Evolutionary conservation across 2,888 invertebrate genomes (phyloP).

Genomic region (Erebia epiphron): DNA sequence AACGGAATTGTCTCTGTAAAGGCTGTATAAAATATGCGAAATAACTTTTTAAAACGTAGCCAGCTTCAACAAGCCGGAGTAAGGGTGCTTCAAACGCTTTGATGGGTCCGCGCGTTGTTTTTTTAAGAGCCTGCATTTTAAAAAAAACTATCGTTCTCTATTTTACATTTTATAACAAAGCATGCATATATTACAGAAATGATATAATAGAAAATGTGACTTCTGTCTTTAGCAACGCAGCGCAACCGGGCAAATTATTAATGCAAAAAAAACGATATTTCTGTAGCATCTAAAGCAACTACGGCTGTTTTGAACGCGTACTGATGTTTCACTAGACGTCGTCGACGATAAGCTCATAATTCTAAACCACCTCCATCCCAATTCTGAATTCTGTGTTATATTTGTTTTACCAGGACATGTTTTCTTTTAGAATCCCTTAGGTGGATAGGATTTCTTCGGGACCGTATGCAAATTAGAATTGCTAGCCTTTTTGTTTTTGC

Average conservation of each 20-base stretch:
- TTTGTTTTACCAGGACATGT: slow-evolving; percentile 9
- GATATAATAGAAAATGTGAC: neutral
- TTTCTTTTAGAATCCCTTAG: neutral
- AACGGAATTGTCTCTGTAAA: slow-evolving; percentile 11
- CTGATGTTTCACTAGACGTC: too few species aligned
- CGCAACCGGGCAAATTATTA: too few species aligned
- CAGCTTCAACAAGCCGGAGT: slow-evolving; percentile 17
- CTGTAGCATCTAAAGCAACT: too few species aligned
- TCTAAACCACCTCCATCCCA: too few species aligned
- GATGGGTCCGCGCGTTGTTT: slow-evolving; percentile 19
- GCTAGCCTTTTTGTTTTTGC: neutral
- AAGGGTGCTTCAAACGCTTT: slow-evolving; percentile 22
- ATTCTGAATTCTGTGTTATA: too few species aligned
- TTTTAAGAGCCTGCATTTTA: slow-evolving; percentile 17
- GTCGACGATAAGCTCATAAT: too few species aligned
- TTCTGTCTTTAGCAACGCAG: neutral
- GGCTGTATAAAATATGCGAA: slow-evolving; percentile 13
- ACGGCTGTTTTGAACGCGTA: too few species aligned
- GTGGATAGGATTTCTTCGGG: neutral
- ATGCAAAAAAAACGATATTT: too few species aligned
- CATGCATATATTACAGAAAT: neutral
- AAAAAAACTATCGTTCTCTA: slow-evolving; percentile 7
- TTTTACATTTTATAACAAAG: slow-evolving; percentile 21
- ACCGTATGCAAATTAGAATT: slow-evolving; percentile 2
- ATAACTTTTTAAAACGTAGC: slow-evolving; percentile 17